Conservation (phyloP, 2,888 invertebrate species). For the Eutolmus rufibarbis region DNA sequence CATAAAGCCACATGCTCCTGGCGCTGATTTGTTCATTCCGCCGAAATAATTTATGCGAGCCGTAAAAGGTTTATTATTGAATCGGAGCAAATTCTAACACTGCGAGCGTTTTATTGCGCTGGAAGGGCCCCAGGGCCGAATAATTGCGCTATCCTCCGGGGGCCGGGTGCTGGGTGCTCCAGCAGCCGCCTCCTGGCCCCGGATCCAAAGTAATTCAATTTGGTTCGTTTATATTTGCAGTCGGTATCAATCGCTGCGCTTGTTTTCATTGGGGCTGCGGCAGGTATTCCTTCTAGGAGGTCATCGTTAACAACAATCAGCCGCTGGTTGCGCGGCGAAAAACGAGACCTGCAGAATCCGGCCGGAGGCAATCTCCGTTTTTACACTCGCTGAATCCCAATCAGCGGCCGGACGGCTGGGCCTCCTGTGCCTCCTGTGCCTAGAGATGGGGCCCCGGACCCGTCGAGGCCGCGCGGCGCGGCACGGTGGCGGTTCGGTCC, state of each 20-base stretch:
- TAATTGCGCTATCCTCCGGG: background rate
- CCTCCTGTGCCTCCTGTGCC: background rate
- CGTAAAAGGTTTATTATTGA: background rate
- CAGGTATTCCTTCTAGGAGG: conserved; percentile 26
- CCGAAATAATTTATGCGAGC: background rate
- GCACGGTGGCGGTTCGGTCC: background rate
- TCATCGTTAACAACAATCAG: conserved; percentile 39
- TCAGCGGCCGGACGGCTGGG: background rate
- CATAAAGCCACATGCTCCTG: background rate
- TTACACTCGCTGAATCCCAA: conserved; percentile 38
- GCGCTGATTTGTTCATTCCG: background rate
- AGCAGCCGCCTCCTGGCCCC: background rate
- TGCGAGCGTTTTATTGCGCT: background rate
- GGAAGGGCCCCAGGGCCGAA: background rate
- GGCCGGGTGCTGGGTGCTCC: background rate
- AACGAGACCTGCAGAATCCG: conserved; percentile 34
- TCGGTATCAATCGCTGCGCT: background rate
- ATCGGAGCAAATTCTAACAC: background rate
- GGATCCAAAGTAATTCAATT: conserved; percentile 12
- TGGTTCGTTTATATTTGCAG: conserved; percentile 13
- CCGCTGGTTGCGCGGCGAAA: conserved; percentile 8
- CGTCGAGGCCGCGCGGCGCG: background rate
- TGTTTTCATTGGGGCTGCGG: background rate
- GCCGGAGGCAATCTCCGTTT: conserved; percentile 36
- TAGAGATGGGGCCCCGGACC: background rate